phyloP scores from a whole-genome alignment of 2,888 invertebrate species.

The Cantharis rufa region DNA sequence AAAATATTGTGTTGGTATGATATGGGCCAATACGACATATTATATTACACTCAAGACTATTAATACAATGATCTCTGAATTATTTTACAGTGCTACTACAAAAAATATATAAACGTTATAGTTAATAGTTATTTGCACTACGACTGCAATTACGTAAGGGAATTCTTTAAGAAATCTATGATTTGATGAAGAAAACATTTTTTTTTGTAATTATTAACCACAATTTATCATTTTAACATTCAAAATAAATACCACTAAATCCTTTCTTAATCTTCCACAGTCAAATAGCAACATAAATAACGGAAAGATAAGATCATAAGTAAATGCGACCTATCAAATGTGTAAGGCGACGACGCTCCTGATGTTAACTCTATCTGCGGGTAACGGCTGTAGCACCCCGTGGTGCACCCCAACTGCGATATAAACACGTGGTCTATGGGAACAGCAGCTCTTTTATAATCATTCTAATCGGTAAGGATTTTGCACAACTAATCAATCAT shows the following conservation, averaged over 20 bases:
- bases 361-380: slow-evolving; percentile 45
- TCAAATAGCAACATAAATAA: slow-evolving; percentile 45
- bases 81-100: neutral
- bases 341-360: slow-evolving; percentile 42
- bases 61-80: no score
- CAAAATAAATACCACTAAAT: slow-evolving; percentile 51
- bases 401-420: slow-evolving; percentile 38
- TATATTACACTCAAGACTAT: no score
- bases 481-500: slow-evolving; percentile 39
- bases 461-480: slow-evolving; percentile 42
- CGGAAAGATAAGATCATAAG: slow-evolving; percentile 37
- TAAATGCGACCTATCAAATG: slow-evolving; percentile 44
- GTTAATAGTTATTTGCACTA: neutral
- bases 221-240: slow-evolving; percentile 25
- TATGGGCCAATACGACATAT: no score
- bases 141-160: neutral
- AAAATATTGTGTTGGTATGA: no score
- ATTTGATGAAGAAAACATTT: neutral
- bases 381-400: slow-evolving; percentile 44
- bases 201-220: neutral
- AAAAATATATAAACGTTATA: neutral
- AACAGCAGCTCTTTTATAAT: slow-evolving; percentile 45
- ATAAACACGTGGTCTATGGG: slow-evolving; percentile 44
- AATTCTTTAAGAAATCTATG: neutral
- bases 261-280: slow-evolving; percentile 50